A percentile compares a stretch with the other conserved stretches of the same genome.
Conservation (phyloP, 2,113 vertebrate genomes). For the Meleagris gallopavo region DNA sequence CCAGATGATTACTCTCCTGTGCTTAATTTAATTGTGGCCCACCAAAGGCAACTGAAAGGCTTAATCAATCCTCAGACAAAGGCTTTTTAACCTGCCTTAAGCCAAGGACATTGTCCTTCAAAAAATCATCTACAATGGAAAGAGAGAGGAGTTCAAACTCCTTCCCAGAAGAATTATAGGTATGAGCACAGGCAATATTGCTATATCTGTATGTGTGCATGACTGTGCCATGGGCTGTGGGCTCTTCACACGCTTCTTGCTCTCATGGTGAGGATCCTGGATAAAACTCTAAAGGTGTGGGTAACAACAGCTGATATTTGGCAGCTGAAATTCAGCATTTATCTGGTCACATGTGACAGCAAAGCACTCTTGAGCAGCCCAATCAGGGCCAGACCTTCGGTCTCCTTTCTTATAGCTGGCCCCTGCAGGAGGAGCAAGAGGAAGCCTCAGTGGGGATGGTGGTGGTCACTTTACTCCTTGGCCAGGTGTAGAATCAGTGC, state of each 20-base stretch:
- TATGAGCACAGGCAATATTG: not conserved
- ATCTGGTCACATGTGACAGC: not conserved
- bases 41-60: not conserved
- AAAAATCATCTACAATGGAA: not conserved
- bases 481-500: not conserved
- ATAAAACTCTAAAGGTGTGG: not conserved
- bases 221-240: not conserved
- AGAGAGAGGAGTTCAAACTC: not conserved
- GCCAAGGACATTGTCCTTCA: not conserved
- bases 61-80: not conserved
- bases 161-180: not conserved
- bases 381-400: not conserved
- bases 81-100: not conserved
- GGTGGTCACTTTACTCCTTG: not conserved
- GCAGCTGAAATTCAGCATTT: not conserved
- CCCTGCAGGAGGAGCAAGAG: not conserved
- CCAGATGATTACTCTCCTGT: conserved; percentile 5
- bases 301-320: not conserved
- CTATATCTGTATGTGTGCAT: not conserved
- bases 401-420: not conserved
- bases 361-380: not conserved
- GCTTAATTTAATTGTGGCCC: conserved; percentile 1
- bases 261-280: not conserved
- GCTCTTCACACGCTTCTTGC: not conserved
- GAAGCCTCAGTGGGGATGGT: not conserved